A percentile compares a stretch with the other conserved stretches of the same genome.
Evolutionary conservation across 2,888 invertebrate genomes (phyloP).

Genomic region (Ptycholaimellus sp.): DNA sequence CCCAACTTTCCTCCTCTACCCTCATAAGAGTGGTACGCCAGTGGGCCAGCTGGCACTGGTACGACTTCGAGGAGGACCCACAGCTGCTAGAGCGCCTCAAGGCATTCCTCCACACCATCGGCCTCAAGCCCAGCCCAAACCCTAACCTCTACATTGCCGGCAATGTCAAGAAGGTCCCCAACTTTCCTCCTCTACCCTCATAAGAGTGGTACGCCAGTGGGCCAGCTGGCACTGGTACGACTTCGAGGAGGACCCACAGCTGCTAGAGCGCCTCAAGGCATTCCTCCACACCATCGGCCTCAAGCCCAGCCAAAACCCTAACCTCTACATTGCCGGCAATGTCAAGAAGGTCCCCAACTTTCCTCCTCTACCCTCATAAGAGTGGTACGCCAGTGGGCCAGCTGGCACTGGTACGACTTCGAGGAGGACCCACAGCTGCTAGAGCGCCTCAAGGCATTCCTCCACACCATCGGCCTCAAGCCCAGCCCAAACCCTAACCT

Average conservation of each 20-base stretch:
- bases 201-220: conserved; percentile 84
- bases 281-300: too few species aligned
- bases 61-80: conserved; percentile 81
- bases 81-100: conserved; percentile 49
- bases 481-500: too few species aligned
- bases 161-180: too few species aligned
- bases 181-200: too few species aligned
- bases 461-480: too few species aligned
- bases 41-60: conserved; percentile 96
- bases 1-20: too few species aligned
- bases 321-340: too few species aligned
- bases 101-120: conserved; percentile 55
- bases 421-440: conserved; percentile 60
- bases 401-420: conserved; percentile 96
- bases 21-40: conserved; percentile 75
- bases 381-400: conserved; percentile 87
- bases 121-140: too few species aligned
- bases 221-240: conserved; percentile 97
- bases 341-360: too few species aligned
- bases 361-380: too few species aligned
- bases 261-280: conserved; percentile 47
- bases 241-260: conserved; percentile 62
- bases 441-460: conserved; percentile 48
- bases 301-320: too few species aligned
- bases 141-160: too few species aligned